A percentile compares a stretch with the other conserved stretches of the same genome.
phyloP scores from a whole-genome alignment of 2,888 invertebrate genomes.

The Galeruca laticollis region DNA sequence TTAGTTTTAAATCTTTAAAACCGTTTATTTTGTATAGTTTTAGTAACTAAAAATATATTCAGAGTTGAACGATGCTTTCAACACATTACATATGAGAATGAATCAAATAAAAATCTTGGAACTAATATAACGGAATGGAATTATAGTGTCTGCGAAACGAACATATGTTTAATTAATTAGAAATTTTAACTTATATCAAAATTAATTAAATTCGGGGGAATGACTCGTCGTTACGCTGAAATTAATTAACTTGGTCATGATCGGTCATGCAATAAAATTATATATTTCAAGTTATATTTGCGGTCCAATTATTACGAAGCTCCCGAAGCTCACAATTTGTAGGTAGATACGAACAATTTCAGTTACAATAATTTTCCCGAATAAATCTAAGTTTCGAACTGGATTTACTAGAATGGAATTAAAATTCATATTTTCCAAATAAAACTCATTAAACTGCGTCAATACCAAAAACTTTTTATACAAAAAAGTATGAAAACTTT shows the following conservation, averaged over 20 bases:
- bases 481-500: no score
- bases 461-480: no score
- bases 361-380: constrained; percentile 19
- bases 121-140: neutral
- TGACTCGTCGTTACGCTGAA: constrained; percentile 47
- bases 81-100: no score
- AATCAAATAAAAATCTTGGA: no score
- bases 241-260: constrained; percentile 53
- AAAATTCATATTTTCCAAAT: constrained; percentile 6
- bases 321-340: constrained; percentile 17
- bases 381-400: constrained; percentile 19
- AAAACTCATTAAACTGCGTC: neutral
- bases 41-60: no score
- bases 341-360: constrained; percentile 18
- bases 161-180: constrained; percentile 36
- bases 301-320: constrained; percentile 51
- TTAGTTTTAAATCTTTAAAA: no score
- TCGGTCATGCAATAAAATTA: constrained; percentile 54
- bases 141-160: neutral
- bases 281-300: constrained; percentile 52
- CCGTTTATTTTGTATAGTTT: no score
- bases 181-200: constrained; percentile 39
- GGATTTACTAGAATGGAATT: constrained; percentile 4
- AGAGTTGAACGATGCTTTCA: no score
- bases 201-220: constrained; percentile 48